Base-by-base conservation (phyloP, 53 echinoderm and acorn worm species). In the Holothuria scabra region DNA sequence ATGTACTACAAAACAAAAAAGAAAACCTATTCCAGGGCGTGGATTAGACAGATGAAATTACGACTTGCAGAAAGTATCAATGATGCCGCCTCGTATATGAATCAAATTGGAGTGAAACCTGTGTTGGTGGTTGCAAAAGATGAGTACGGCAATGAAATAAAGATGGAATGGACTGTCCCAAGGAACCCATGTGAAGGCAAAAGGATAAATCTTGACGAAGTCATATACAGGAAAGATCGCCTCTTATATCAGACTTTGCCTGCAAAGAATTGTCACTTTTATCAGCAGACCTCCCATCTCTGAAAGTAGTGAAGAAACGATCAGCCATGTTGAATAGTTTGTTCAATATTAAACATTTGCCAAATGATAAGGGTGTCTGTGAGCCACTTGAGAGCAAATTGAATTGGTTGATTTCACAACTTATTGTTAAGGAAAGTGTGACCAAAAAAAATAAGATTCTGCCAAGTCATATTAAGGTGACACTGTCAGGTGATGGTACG, bases 401-500 rank as follows among this genome's bases (percentile, higher is more conserved):
- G n/a, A 0, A 55, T 7, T 23, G 75, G 28, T 8, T 48, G 5
- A 75, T 75, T n/a, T 48, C 52, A 46, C 75, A 75, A 55, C 8
- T 49, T 7, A 46, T 23, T 5, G 14, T 75, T 21, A 23, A 49
- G 14, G 75, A 75, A 55, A 21, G 5, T 2, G 52, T n/a, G 5
- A 75, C 75, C 22, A 6, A 24, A 62, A 12, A 38, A 57, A 32
- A 60, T 52, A 0, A 44, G 55, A 22, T 33, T 4, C 6, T 71
- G 11, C 83, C 88, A 59, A 26, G 24, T 5, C 49, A 33, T 30
- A 72, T 87, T 28, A 57, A 67, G 37, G 44, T 87, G 0, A 87
- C 82, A 25, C 8, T 87, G 6, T 81, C 69, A n/a, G 88, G 88
- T 25, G 82, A 82, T 82, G 88, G 88, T 2, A 81, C 81, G 12